phyloP scores from a whole-genome alignment of 2,888 invertebrate genomes.

The Ophonus ardosiacus region DNA sequence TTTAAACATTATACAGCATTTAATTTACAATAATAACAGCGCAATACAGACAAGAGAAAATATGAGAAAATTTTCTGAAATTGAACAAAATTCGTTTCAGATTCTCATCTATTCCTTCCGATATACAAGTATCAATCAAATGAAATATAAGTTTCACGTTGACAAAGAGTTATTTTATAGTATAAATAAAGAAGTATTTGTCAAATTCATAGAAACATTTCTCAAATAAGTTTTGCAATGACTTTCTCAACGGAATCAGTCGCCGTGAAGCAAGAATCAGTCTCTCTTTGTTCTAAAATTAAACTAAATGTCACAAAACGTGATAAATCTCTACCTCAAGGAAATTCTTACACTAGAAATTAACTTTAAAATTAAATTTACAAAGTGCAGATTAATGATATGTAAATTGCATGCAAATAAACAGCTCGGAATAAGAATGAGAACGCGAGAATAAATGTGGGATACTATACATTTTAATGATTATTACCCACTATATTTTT shows the following conservation, averaged over 20 bases:
- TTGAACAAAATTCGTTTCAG: background rate
- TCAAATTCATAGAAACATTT: background rate
- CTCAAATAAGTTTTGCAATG: background rate
- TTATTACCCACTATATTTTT: too few species aligned
- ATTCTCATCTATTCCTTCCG: background rate
- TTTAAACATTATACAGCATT: background rate
- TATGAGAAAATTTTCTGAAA: background rate
- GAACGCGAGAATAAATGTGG: too few species aligned
- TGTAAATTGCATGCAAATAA: conserved; percentile 6
- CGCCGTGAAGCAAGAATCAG: background rate
- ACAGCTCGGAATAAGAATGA: too few species aligned
- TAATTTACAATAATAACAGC: background rate
- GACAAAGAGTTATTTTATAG: background rate
- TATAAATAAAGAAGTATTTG: background rate
- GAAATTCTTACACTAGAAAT: background rate
- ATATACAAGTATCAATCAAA: background rate
- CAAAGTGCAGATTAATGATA: conserved; percentile 24
- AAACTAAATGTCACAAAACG: conserved; percentile 11
- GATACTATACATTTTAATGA: too few species aligned
- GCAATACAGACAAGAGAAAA: background rate
- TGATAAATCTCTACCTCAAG: background rate
- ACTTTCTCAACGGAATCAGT: background rate
- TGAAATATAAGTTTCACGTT: background rate
- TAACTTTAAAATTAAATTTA: conserved; percentile 9
- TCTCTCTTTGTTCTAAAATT: conserved; percentile 1